Evolutionary conservation across 2,888 invertebrate genomes (phyloP).

Genomic region (Tipula lateralis): DNA sequence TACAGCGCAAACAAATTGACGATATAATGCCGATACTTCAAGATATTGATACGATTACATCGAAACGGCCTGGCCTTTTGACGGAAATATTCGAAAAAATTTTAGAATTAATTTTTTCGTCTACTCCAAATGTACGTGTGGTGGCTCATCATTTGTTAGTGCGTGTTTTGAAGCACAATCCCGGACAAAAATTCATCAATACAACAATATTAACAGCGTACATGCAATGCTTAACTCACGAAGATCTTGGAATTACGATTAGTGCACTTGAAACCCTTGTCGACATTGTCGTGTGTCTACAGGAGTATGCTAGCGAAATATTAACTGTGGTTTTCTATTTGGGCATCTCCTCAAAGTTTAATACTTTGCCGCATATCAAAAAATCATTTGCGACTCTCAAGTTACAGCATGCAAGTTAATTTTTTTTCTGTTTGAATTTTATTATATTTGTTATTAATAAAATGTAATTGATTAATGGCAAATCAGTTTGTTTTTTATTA

Average conservation of each 20-base stretch:
- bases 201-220: constrained; percentile 68
- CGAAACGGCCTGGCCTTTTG: constrained; percentile 62
- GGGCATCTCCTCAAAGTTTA: constrained; percentile 72
- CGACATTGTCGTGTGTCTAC: constrained; percentile 75
- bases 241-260: constrained; percentile 71
- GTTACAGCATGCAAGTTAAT: constrained; percentile 72
- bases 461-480: neutral
- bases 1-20: constrained; percentile 45
- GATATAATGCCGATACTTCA: constrained; percentile 62
- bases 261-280: constrained; percentile 77
- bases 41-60: constrained; percentile 69
- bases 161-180: constrained; percentile 65
- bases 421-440: neutral
- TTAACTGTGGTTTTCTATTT: constrained; percentile 76
- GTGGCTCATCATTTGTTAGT: constrained; percentile 69
- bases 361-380: constrained; percentile 69
- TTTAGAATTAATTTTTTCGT: constrained; percentile 60
- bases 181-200: constrained; percentile 52
- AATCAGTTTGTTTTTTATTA: too few species aligned
- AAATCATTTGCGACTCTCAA: constrained; percentile 77
- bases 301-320: constrained; percentile 76
- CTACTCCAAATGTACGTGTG: constrained; percentile 59
- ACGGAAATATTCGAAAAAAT: constrained; percentile 60
- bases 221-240: constrained; percentile 74
- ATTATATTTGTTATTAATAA: constrained; percentile 12